phyloP scores from a whole-genome alignment of 2,888 invertebrate genomes.

The Hedychridium roseum region DNA sequence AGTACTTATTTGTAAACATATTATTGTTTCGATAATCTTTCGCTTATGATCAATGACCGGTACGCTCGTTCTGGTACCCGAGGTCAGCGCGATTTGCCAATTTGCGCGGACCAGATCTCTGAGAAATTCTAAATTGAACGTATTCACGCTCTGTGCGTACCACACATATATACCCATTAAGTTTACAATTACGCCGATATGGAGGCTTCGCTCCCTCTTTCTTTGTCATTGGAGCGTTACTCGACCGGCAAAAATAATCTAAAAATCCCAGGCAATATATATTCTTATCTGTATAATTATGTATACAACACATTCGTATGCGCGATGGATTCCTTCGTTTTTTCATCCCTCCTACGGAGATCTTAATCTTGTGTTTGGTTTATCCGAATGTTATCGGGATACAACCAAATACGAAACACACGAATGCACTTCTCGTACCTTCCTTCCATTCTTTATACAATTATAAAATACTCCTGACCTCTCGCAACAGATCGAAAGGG shows the following conservation, averaged over 20 bases:
- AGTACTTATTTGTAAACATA: conserved; percentile 48
- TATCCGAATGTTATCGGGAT: too few relatives aligned
- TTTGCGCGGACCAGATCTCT: too few relatives aligned
- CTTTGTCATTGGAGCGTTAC: conserved; percentile 21
- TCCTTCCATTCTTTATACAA: conserved; percentile 22
- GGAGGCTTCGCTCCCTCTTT: background rate
- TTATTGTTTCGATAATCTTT: conserved; percentile 29
- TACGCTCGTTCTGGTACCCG: conserved; percentile 7
- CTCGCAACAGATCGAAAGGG: conserved; percentile 20
- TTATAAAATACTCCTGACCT: conserved; percentile 39
- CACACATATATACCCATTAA: too few relatives aligned
- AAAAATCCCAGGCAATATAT: conserved; percentile 32
- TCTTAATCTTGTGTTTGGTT: too few relatives aligned
- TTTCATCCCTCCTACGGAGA: background rate
- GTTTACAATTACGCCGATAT: too few relatives aligned
- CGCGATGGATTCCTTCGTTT: conserved; percentile 14
- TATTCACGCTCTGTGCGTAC: too few relatives aligned
- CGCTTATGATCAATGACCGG: conserved; percentile 22
- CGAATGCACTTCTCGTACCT: background rate
- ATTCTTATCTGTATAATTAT: conserved; percentile 23
- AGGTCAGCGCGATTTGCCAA: background rate
- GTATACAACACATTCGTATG: conserved; percentile 32
- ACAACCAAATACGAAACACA: conserved; percentile 11
- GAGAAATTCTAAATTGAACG: too few relatives aligned
- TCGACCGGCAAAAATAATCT: conserved; percentile 39